phyloP scores from a whole-genome alignment of 1,140 invertebrate species.

The Papilio polyxenes region DNA sequence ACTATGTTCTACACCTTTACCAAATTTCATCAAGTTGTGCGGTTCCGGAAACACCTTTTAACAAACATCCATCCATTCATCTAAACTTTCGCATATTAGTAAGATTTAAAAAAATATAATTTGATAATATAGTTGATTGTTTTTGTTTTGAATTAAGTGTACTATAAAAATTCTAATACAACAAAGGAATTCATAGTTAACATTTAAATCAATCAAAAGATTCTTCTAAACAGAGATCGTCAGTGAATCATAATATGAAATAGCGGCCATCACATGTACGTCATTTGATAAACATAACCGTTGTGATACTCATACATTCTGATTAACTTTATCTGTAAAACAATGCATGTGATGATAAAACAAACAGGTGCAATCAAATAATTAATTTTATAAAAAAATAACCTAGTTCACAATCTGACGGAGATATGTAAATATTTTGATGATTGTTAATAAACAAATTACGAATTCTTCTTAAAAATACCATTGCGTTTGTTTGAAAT shows the following conservation, averaged over 20 bases:
- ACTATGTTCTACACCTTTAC: no score
- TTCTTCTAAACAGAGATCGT: not conserved
- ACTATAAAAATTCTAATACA: no score
- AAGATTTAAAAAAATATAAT: not conserved
- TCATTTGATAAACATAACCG: not conserved
- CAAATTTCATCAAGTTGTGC: no score
- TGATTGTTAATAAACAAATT: not conserved
- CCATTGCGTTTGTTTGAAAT: not conserved
- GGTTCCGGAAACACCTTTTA: no score
- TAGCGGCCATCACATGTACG: not conserved
- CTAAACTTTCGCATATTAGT: not conserved
- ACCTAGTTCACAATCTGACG: not conserved
- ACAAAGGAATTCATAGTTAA: not conserved
- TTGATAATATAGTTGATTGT: not conserved
- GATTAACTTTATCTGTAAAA: not conserved
- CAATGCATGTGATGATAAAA: not conserved
- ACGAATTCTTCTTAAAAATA: conserved; percentile 22
- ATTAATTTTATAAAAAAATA: not conserved
- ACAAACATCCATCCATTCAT: no score
- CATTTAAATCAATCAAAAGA: not conserved
- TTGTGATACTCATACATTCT: not conserved
- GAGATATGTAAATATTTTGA: conserved; percentile 2
- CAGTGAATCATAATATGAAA: not conserved
- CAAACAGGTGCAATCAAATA: not conserved
- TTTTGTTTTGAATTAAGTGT: no score